Evolutionary conservation across 2,797 vertebrate species (phyloP).

Genomic region (Valencia hispanica): DNA sequence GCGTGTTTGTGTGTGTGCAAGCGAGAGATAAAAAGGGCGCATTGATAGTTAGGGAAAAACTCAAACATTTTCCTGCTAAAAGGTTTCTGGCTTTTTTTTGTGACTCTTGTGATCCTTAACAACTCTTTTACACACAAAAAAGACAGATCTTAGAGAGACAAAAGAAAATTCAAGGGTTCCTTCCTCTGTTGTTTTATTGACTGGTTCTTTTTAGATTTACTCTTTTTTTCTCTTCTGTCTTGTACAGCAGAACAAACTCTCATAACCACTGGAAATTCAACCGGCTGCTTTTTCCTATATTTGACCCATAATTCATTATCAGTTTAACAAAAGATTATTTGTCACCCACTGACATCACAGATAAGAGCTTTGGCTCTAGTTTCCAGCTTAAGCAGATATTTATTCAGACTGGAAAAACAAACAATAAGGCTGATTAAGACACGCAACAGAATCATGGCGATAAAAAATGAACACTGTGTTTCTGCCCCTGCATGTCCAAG

Average conservation of each 20-base stretch:
- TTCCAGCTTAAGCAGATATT: slow-evolving; percentile 60
- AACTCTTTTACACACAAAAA: slow-evolving; percentile 39
- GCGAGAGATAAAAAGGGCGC: slow-evolving; percentile 11
- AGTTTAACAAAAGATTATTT: slow-evolving; percentile 61
- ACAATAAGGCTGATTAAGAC: slow-evolving; percentile 29
- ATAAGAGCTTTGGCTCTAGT: slow-evolving; percentile 68
- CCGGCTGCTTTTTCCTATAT: slow-evolving; percentile 33
- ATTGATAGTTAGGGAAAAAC: slow-evolving; percentile 38
- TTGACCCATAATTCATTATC: slow-evolving; percentile 56
- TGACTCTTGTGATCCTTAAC: slow-evolving; percentile 42
- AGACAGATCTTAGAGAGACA: slow-evolving; percentile 25
- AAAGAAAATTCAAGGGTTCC: slow-evolving; percentile 23
- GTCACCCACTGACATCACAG: slow-evolving; percentile 66
- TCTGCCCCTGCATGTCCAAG: neutral
- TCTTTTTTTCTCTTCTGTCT: slow-evolving; percentile 18
- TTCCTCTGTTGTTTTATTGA: slow-evolving; percentile 4
- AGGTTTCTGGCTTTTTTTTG: slow-evolving; percentile 45
- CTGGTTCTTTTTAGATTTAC: slow-evolving; percentile 18
- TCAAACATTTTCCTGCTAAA: slow-evolving; percentile 35
- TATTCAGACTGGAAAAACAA: slow-evolving; percentile 52
- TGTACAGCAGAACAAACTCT: slow-evolving; percentile 27
- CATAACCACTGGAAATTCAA: slow-evolving; percentile 26
- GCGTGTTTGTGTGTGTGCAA: neutral
- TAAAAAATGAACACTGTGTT: neutral
- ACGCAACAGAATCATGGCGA: slow-evolving; percentile 40